Base-by-base conservation (phyloP, 2,888 invertebrate species). In the Dorcus parallelipipedus region DNA sequence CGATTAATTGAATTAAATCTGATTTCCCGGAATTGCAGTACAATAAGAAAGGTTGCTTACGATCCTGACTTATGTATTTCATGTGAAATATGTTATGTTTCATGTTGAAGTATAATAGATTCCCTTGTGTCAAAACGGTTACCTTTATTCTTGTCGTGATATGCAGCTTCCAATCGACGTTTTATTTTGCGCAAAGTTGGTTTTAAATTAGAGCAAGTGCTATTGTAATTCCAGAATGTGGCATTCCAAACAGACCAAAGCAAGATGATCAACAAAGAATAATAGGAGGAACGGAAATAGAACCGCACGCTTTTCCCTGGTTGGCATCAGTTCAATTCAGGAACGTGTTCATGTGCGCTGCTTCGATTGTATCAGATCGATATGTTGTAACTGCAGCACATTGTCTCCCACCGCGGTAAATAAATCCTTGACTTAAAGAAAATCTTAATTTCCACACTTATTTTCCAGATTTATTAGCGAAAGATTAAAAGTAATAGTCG, bases 341-440 rank as follows among this genome's bases (percentile, higher is more conserved):
- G 10, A 56, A 61, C 17, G 43, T 51, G 17, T 58, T 60, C 8
- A 56, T 65, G 45, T 85, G 85, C 67, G 84, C 84, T 1, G 85
- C 83, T 1, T 79, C 82, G 3, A 71, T 86, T 23, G 79, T 86
- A 40, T 80, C 80, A 26, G 74, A 79, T n/a, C 67, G 74, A 26
- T 83, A 80, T 73, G 74, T 86, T 7, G 69, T 85, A 23, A 83
- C 84, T 9, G 85, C 85, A 0, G 84, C 84, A 4, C 85, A 86
- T 69, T 86, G 85, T 67, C 65, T 74, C 14, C 54, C 64, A 49
- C 40, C 45, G 9, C 56, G 62, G 63, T 63, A 56, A 10, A 9
- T 23, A 42, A 14, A 39, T 39, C 9, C 6, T 52, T 9, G 14
- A 57, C 48, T 52, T 33, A 14, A 23, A 39, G 9, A 20, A 8